A percentile compares a stretch with the other conserved stretches of the same genome.
Evolutionary conservation across 2,888 invertebrate genomes (phyloP).

Genomic region (Archaeoteleia sp.): DNA sequence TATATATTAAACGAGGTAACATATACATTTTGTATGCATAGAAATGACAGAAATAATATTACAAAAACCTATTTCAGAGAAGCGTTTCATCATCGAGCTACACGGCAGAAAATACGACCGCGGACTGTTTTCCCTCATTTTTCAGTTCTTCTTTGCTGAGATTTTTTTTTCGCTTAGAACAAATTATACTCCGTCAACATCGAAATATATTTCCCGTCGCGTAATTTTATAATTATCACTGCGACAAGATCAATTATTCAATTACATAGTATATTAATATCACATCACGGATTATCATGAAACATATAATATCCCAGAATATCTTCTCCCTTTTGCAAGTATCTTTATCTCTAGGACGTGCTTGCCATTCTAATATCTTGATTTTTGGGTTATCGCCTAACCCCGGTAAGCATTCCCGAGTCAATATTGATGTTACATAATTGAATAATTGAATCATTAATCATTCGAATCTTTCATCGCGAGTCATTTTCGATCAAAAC

Average conservation of each 20-base stretch:
- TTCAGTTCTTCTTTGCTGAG: conserved; percentile 13
- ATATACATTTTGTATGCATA: conserved; percentile 43
- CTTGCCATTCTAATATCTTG: conserved; percentile 46
- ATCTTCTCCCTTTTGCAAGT: conserved; percentile 45
- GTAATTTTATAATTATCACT: conserved; percentile 34
- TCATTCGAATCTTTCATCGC: conserved; percentile 23
- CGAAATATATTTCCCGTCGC: conserved; percentile 27
- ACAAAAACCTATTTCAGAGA: conserved; percentile 41
- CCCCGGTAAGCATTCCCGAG: conserved; percentile 15
- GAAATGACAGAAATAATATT: conserved; percentile 44
- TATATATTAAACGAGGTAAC: background rate
- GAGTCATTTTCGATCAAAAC: too few species aligned
- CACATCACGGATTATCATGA: conserved; percentile 40
- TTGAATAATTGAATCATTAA: conserved; percentile 46
- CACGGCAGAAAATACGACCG: conserved; percentile 37
- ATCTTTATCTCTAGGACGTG: conserved; percentile 49
- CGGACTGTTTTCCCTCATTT: conserved; percentile 20
- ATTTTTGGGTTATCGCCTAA: conserved; percentile 26
- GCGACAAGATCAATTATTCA: too few species aligned
- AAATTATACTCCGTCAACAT: conserved; percentile 45
- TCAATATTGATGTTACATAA: conserved; percentile 47
- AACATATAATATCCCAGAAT: conserved; percentile 45
- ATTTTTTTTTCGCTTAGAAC: conserved; percentile 24
- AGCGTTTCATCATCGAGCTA: conserved; percentile 44
- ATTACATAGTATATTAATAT: conserved; percentile 31